Evolutionary conservation across 2,113 vertebrate species (phyloP).

Genomic region (Pitta sordida): DNA sequence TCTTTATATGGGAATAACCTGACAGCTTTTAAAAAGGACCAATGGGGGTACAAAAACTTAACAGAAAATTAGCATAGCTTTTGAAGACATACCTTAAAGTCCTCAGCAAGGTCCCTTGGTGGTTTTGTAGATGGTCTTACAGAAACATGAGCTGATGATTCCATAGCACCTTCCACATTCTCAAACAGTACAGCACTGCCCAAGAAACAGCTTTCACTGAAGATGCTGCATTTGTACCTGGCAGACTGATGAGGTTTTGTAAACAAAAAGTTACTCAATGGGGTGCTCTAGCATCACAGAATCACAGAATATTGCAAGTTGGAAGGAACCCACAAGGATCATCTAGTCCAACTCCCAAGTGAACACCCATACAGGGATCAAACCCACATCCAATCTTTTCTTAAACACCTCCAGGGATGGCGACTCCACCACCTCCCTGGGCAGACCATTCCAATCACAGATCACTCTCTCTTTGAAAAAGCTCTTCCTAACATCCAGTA

Average conservation of each 20-base stretch:
- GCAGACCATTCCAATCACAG: too few relatives aligned
- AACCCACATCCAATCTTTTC: too few relatives aligned
- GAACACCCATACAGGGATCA: too few relatives aligned
- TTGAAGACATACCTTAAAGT: not conserved
- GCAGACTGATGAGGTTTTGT: not conserved
- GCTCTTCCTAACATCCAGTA: too few relatives aligned
- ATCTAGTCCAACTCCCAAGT: too few relatives aligned
- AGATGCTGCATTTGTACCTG: not conserved
- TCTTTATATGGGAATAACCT: not conserved
- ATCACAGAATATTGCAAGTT: too few relatives aligned
- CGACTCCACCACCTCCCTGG: too few relatives aligned
- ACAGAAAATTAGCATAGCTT: not conserved
- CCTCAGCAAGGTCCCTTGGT: not conserved
- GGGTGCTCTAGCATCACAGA: not conserved
- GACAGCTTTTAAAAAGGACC: not conserved
- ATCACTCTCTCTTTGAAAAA: too few relatives aligned
- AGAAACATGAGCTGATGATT: not conserved
- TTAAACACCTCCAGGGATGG: too few relatives aligned
- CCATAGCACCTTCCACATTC: not conserved
- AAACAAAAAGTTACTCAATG: not conserved
- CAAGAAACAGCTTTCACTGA: not conserved
- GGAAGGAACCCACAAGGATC: too few relatives aligned
- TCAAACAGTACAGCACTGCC: constrained; percentile 4
- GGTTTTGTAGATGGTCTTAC: not conserved
- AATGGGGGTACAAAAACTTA: not conserved